Percentiles rank a stretch among this genome's conserved stretches.
Conservation (phyloP, 2,113 vertebrate genomes). For the Syrmaticus mikado region DNA sequence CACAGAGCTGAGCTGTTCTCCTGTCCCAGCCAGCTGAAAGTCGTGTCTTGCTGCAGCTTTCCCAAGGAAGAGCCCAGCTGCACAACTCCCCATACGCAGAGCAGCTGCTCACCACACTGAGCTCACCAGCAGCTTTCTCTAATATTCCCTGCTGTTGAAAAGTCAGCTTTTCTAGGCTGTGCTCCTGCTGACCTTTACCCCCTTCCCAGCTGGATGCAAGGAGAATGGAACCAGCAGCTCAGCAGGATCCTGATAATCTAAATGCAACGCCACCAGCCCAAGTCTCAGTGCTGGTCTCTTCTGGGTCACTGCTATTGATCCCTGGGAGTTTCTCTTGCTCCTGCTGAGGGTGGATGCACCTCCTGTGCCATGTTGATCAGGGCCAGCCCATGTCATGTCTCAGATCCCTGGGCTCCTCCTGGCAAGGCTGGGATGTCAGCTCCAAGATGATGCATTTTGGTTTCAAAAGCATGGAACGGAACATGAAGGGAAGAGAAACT, state of each 20-base stretch:
- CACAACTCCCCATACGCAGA: not conserved
- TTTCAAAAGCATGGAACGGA: not conserved
- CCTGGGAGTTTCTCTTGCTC: not conserved
- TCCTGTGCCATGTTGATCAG: not conserved
- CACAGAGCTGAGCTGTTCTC: not conserved
- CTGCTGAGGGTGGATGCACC: not conserved
- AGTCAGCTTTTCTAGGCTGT: not conserved
- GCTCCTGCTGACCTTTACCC: not conserved
- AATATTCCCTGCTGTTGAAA: not conserved
- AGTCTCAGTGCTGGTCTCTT: not conserved
- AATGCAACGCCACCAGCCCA: not conserved
- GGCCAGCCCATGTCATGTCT: accelerated
- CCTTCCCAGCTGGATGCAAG: not conserved
- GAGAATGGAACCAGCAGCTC: not conserved
- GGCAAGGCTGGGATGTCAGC: accelerated
- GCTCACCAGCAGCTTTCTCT: not conserved
- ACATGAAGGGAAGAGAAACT: not conserved
- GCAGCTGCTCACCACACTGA: accelerated
- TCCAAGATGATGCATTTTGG: not conserved
- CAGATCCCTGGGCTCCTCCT: not conserved
- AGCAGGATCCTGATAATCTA: not conserved
- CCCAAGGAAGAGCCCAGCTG: not conserved
- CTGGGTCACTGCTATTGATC: not conserved
- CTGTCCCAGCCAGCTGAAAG: accelerated
- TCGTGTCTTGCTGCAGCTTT: not conserved